Base-by-base conservation (phyloP, 2,797 vertebrate genomes). In the Masticophis lateralis region DNA sequence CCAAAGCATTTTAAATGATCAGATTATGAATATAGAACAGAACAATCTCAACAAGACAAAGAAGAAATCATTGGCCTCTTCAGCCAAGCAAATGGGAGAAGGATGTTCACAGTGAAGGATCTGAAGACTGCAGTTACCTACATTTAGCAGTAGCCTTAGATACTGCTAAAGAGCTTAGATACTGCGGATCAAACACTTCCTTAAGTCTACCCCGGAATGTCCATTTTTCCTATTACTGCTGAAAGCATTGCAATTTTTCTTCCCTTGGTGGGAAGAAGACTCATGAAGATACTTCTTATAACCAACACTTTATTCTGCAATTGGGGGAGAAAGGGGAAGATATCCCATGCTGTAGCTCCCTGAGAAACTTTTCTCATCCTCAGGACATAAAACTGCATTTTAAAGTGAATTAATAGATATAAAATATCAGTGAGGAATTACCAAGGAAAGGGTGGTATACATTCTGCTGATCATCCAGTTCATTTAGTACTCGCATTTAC, bases 401-500 rank as follows among this genome's bases (percentile, higher is more conserved):
- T 32, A 57, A 87, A 87, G 28, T 53, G 55, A 89, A 89, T 43
- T 14, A 47, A 28, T 60, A 61, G 12, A 51, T 27, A 53, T 93
- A 95, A 95, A 88, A 94, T 89, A 95, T 74, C 22, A 55, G 90
- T 90, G 91, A 53, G 27, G 47, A 95, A 95, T 96, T 94, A 96
- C 83, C 22, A 90, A 93, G 94, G 90, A 91, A 91, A 89, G 43
- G 69, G 93, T 93, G 93, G 94, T 88, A 86, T 91, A 88, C 83
- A 93, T 14, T 94, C 93, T 96, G 28, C 57, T 93, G 94, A 94
- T 93, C 91, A 91, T 92, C 95, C 90, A 88, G 90, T 93, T 96
- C 91, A 88, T 90, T 92, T 95, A 93, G 92, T 55, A 95, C 95
- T 83, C 22, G 7, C 95, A 97, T 97, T 97, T 97, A 94, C 92